Base-by-base conservation (phyloP, 2,888 invertebrate genomes). In the Drosophila colorata region DNA sequence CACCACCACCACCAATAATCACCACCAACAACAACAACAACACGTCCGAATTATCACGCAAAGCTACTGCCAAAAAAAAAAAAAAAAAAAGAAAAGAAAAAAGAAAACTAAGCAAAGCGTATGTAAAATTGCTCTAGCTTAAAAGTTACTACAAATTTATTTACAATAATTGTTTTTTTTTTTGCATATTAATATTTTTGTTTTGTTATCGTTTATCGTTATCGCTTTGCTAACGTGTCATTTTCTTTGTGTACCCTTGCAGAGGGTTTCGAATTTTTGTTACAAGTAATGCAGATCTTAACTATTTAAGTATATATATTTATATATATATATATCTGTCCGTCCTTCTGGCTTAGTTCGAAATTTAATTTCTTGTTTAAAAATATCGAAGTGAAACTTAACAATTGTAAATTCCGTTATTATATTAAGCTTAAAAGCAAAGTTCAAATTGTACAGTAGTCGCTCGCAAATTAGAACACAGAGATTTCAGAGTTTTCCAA, bases 11-110 rank as follows among this genome's bases (percentile, higher is more conserved):
- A 66, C 33, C 60, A 74, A 51, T 48, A 68, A 69, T 60, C 56
- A 69, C 51, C 74, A 74, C 28, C 69, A 68, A 61, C 67, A 51
- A 64, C 43, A 49, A 60, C 44, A 71, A 59, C 49, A 55, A 64
- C 67, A 71, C 71, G 64, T 65, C 41, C 58, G 65, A 51, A 49
- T 49, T 71, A 35, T 71, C 69, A 74, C 75, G 58, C 56, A 59
- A 68, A 60, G 53, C 55, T 73, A 69, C 68, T 38, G 48, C 31
- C 25, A 67, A 46, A 20, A 35, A n/a, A 38, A 11, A 23, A 41
- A 51, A 35, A 1, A 0, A 13, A 13, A 25, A n/a, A 3, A 16
- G n/a, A 33, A 25, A 35, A 4, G 2, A 13, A 14, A 41, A 33
- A 31, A 23, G 23, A 28, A 14, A 33, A n/a, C 46, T 35, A 18